These are phyloP conservation scores for Poecilia picta DNA, from an alignment of 2,797 vertebrate species.

Conservation along the genomic window DNA sequence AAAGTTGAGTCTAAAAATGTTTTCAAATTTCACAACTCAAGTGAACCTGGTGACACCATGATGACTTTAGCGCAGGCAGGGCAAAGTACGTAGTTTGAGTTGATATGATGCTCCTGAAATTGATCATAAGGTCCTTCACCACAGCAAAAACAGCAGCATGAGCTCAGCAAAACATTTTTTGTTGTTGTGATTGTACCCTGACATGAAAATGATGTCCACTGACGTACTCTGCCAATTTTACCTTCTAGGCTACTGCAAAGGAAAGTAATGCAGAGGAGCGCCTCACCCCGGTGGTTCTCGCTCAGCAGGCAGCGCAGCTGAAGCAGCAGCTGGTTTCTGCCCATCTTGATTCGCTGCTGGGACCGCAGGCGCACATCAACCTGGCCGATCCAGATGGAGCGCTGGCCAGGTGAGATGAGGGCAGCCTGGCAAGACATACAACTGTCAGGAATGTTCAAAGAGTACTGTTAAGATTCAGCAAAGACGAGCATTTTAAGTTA, in stretches of 20 bases:
- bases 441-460: not conserved
- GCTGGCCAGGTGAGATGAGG: constrained; percentile 86
- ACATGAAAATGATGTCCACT: not conserved
- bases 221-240: not conserved
- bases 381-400: constrained; percentile 92
- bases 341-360: constrained; percentile 88
- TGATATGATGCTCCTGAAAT: not conserved
- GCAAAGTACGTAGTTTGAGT: not conserved
- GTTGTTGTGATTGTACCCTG: not conserved
- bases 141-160: not conserved
- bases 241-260: constrained; percentile 82
- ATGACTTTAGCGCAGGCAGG: not conserved
- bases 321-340: constrained; percentile 93
- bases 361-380: constrained; percentile 90
- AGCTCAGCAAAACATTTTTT: not conserved
- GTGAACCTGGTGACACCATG: not conserved
- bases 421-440: not conserved
- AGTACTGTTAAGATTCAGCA: constrained; percentile 11
- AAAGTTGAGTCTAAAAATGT: not conserved
- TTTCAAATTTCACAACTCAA: not conserved
- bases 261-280: constrained; percentile 89
- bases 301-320: constrained; percentile 89
- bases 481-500: not conserved
- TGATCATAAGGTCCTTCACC: not conserved
- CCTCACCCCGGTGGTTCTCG: constrained; percentile 89